A percentile compares a stretch with the other conserved stretches of the same genome.
phyloP scores from a whole-genome alignment of 2,113 vertebrate genomes.

The Nyctereutes procyonoides region DNA sequence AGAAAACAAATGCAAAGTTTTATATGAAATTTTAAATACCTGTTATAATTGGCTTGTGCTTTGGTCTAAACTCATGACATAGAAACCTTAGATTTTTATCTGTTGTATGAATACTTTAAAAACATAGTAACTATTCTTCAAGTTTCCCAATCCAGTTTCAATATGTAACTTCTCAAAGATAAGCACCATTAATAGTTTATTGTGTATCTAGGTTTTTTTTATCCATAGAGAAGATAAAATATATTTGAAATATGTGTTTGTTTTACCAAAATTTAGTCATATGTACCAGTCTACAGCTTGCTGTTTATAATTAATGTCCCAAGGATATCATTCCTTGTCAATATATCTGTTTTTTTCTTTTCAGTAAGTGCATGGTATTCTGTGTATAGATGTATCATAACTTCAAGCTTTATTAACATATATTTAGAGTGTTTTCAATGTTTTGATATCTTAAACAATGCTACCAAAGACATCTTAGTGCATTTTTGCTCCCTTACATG shows the following conservation, averaged over 20 bases:
- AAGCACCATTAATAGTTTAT: not conserved
- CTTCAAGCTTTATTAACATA: not conserved
- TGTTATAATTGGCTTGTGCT: constrained; percentile 17
- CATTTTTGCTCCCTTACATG: not conserved
- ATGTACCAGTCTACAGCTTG: not conserved
- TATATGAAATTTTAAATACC: not conserved
- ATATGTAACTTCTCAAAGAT: constrained; percentile 14
- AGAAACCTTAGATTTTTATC: constrained; percentile 35
- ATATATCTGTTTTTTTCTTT: constrained; percentile 20
- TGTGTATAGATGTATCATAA: not conserved
- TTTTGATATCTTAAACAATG: constrained; percentile 53
- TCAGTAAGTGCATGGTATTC: not conserved
- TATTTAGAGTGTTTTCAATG: constrained; percentile 7
- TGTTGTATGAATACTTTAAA: not conserved
- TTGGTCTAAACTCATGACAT: not conserved
- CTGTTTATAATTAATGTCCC: not conserved
- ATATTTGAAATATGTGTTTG: constrained; percentile 29
- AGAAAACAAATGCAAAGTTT: not conserved
- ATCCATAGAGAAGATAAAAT: constrained; percentile 23
- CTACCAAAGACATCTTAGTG: not conserved
- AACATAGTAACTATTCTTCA: not conserved
- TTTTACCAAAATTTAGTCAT: constrained; percentile 53
- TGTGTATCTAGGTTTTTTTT: not conserved
- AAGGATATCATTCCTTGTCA: constrained; percentile 8
- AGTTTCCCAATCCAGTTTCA: not conserved